Conservation (phyloP, 2,113 vertebrate species). For the Castor canadensis region DNA sequence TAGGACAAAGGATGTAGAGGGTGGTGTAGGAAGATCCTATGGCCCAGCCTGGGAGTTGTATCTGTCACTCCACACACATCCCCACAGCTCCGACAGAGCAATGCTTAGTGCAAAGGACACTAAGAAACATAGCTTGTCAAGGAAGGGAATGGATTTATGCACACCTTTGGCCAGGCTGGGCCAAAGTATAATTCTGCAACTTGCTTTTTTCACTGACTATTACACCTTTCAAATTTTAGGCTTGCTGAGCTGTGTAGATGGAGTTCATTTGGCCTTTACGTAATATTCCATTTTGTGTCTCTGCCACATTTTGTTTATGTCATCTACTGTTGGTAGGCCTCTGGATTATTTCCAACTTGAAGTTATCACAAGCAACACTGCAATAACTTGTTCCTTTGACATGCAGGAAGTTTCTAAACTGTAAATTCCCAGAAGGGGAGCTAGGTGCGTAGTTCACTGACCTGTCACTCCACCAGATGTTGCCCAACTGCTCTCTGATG, state of each 20-base stretch:
- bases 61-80: neutral
- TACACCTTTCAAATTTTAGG: neutral
- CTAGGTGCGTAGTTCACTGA: accelerated
- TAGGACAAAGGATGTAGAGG: neutral
- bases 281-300: neutral
- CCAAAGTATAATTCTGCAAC: neutral
- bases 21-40: neutral
- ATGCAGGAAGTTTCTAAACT: neutral
- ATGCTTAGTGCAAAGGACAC: neutral
- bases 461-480: neutral
- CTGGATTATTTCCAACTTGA: neutral
- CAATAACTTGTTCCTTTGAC: neutral
- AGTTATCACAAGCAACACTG: neutral
- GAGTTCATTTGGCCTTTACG: neutral
- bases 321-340: neutral
- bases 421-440: neutral
- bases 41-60: neutral
- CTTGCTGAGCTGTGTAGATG: neutral
- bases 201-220: neutral
- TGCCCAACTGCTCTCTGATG: neutral
- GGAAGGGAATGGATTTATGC: neutral
- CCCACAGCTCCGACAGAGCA: too few relatives aligned
- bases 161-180: too few relatives aligned
- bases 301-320: neutral
- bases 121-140: neutral